A percentile compares a stretch with the other conserved stretches of the same genome.
Conservation (phyloP, 1,140 invertebrate genomes). For the Heterodera schachtii region DNA sequence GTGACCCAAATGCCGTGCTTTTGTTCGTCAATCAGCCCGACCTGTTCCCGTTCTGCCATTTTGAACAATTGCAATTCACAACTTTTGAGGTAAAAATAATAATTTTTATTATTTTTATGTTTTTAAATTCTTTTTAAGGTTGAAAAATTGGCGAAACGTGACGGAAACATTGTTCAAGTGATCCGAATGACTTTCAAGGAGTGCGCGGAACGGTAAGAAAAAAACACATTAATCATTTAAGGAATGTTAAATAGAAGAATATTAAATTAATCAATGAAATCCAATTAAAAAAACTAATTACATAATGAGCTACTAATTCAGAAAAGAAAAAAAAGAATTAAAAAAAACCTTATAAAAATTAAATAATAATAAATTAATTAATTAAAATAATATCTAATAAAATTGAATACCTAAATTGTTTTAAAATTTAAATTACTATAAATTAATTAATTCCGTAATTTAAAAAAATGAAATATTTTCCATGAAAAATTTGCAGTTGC, state of each 20-base stretch:
- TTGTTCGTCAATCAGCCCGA: constrained; percentile 73
- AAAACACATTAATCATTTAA: too few species aligned
- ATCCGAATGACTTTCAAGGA: constrained; percentile 75
- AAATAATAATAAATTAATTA: too few species aligned
- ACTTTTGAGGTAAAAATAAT: constrained; percentile 1
- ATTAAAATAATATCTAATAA: too few species aligned
- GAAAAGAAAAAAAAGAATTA: too few species aligned
- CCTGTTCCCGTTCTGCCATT: constrained; percentile 27
- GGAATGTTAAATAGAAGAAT: too few species aligned
- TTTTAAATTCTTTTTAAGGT: constrained; percentile 77
- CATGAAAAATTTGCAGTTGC: constrained; percentile 30
- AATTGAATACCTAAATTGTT: neutral
- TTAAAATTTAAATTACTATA: neutral
- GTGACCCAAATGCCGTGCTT: constrained; percentile 73
- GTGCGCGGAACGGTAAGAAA: constrained; percentile 51
- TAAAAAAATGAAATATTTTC: too few species aligned
- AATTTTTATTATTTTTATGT: neutral
- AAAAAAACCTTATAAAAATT: too few species aligned
- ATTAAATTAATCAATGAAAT: too few species aligned
- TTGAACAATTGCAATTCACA: constrained; percentile 27
- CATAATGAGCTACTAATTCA: too few species aligned
- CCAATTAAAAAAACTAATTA: too few species aligned
- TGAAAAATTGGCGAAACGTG: constrained; percentile 66
- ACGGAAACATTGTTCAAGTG: constrained; percentile 72
- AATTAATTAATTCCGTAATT: too few species aligned